Evolutionary conservation across 2,797 vertebrate genomes (phyloP).

Genomic region (Mastacembelus armatus): DNA sequence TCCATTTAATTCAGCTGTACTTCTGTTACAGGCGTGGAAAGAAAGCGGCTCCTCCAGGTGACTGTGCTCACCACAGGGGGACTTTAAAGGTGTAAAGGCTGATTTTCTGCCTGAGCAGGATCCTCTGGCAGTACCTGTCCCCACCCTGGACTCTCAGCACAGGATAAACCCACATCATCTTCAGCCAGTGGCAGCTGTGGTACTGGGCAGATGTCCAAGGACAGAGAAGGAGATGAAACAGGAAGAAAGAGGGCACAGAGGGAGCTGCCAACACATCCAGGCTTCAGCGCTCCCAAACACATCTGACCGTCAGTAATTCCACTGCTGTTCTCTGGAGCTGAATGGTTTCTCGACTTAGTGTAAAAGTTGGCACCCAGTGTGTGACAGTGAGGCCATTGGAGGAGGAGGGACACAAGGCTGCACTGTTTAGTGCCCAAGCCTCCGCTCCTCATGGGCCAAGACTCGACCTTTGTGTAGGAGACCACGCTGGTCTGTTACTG

Average conservation of each 20-base stretch:
- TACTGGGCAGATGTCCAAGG: conserved; percentile 51
- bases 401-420: conserved; percentile 55
- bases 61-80: conserved; percentile 31
- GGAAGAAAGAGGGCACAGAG: conserved; percentile 23
- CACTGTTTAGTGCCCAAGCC: conserved; percentile 51
- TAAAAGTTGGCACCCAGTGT: conserved; percentile 64
- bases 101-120: conserved; percentile 20
- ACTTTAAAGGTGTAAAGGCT: conserved; percentile 4
- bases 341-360: conserved; percentile 60
- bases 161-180: conserved; percentile 58
- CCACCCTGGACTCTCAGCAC: conserved; percentile 40
- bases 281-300: conserved; percentile 50
- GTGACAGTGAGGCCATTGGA: conserved; percentile 45
- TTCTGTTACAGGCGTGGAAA: background rate
- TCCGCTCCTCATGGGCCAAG: conserved; percentile 39
- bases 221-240: background rate
- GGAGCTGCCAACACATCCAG: too few relatives aligned
- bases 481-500: conserved; percentile 38
- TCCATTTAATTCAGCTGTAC: background rate
- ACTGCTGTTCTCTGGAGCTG: conserved; percentile 50
- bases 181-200: conserved; percentile 69
- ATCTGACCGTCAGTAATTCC: conserved; percentile 52
- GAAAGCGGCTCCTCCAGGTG: conserved; percentile 1
- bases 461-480: conserved; percentile 53
- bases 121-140: conserved; percentile 43